Evolutionary conservation across 2,888 invertebrate genomes (phyloP).

Genomic region (Drosophila gaucha): DNA sequence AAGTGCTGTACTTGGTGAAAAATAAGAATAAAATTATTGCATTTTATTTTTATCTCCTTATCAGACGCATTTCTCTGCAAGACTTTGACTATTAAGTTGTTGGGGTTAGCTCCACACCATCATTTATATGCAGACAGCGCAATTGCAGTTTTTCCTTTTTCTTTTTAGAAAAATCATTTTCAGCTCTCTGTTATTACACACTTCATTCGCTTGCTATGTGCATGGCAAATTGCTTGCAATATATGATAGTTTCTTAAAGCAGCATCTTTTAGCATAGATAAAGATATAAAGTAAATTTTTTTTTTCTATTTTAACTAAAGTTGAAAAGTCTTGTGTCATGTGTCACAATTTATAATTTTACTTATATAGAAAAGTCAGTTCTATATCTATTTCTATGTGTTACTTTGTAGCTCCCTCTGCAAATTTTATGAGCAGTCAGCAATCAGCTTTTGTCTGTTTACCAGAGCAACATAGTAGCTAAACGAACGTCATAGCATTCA

Average conservation of each 20-base stretch:
- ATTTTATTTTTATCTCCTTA: constrained; percentile 66
- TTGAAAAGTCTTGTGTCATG: neutral
- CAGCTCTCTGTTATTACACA: constrained; percentile 38
- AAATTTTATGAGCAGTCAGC: neutral
- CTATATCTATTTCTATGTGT: neutral
- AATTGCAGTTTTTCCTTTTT: constrained; percentile 56
- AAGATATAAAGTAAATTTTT: neutral
- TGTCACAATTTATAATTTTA: neutral
- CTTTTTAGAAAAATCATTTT: constrained; percentile 45
- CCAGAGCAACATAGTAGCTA: too few relatives aligned
- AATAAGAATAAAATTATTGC: constrained; percentile 54
- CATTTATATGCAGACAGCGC: constrained; percentile 70
- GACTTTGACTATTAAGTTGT: constrained; percentile 34
- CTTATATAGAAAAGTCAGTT: neutral
- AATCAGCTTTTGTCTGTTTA: constrained; percentile 9
- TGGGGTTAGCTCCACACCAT: constrained; percentile 11
- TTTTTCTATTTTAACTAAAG: neutral
- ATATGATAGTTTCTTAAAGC: constrained; percentile 32
- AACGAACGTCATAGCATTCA: neutral
- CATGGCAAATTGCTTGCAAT: constrained; percentile 57
- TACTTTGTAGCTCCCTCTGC: neutral
- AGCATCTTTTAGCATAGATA: neutral
- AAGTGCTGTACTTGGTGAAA: constrained; percentile 24
- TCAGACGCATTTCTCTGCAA: constrained; percentile 49
- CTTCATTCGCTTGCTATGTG: constrained; percentile 23